Conservation (phyloP, 2,113 vertebrate genomes). For the Chaetops frenatus region DNA sequence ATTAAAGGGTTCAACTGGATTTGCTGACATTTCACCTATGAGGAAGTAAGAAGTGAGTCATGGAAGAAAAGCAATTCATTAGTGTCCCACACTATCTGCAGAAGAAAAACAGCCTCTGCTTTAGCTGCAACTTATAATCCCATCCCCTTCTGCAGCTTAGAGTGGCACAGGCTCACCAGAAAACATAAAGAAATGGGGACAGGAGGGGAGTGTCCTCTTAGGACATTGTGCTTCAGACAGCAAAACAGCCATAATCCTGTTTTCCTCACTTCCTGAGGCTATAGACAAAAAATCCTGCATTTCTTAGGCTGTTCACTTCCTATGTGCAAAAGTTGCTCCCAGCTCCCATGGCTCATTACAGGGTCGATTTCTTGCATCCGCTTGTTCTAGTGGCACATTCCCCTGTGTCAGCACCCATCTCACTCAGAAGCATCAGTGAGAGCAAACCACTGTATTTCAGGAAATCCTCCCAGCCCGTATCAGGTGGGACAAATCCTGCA, state of each 20-base stretch:
- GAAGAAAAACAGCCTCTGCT: not conserved
- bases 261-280: not conserved
- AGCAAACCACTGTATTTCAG: not conserved
- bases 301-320: not conserved
- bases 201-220: not conserved
- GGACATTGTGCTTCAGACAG: conserved; percentile 14
- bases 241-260: conserved; percentile 7
- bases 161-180: not conserved
- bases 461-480: not conserved
- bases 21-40: conserved; percentile 13
- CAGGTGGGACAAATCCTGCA: not conserved
- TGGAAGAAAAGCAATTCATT: not conserved
- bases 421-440: rapidly evolving
- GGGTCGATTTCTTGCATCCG: not conserved
- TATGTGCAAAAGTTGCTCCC: not conserved
- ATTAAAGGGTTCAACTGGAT: not conserved
- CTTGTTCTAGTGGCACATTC: not conserved
- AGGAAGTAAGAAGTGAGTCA: not conserved
- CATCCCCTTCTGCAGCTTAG: not conserved
- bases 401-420: not conserved
- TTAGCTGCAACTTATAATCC: not conserved
- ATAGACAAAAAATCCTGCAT: not conserved
- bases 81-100: not conserved
- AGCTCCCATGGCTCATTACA: not conserved
- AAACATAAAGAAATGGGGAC: not conserved